These are phyloP conservation scores for Sycobia sp. DNA, from an alignment of 1,140 invertebrate genomes.

Conservation along the genomic window DNA sequence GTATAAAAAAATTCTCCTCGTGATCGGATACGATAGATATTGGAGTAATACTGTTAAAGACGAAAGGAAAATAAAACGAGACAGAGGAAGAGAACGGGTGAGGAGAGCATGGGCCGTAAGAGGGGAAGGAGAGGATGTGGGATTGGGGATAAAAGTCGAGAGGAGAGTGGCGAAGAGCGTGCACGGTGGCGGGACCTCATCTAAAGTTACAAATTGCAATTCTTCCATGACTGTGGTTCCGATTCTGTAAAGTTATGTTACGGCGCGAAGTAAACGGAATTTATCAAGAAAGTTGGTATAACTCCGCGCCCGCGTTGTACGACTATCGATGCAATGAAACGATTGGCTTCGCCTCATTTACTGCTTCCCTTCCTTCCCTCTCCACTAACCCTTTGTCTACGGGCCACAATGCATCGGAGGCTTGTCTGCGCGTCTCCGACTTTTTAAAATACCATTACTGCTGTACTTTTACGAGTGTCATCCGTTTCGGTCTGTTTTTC, in stretches of 20 bases:
- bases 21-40: not conserved
- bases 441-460: no score
- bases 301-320: conserved; percentile 47
- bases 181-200: conserved; percentile 43
- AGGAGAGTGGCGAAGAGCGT: not conserved
- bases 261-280: conserved; percentile 61
- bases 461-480: no score
- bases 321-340: conserved; percentile 63
- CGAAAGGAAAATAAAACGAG: no score
- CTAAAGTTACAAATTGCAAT: conserved; percentile 63
- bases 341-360: conserved; percentile 60
- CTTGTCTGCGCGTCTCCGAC: not conserved
- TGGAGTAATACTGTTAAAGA: conserved; percentile 8
- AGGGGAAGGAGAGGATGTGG: not conserved
- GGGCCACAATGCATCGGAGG: no score
- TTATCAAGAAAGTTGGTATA: conserved; percentile 63
- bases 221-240: conserved; percentile 61
- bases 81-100: no score
- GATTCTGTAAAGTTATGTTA: conserved; percentile 63
- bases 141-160: not conserved
- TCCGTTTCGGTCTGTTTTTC: no score
- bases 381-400: not conserved
- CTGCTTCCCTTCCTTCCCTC: conserved; percentile 33
- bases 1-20: conserved; percentile 1
- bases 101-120: not conserved